Evolutionary conservation across 2,888 invertebrate species (phyloP).

Genomic region (Leucoptera coffeella): DNA sequence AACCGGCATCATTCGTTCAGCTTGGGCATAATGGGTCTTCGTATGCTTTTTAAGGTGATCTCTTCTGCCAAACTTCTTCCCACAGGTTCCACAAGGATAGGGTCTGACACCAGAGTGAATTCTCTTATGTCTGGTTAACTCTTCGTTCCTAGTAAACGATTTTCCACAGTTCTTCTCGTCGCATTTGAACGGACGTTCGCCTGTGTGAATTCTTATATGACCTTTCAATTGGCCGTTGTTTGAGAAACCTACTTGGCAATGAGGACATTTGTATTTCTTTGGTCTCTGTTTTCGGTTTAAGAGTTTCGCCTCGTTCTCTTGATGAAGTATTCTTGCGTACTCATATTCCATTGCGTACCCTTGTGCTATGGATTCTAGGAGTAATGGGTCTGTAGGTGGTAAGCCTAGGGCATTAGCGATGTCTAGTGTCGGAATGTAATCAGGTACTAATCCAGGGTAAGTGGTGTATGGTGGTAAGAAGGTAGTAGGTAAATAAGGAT

Average conservation of each 20-base stretch:
- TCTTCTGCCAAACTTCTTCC: constrained; percentile 88
- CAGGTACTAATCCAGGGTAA: constrained; percentile 20
- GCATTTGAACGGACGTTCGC: constrained; percentile 85
- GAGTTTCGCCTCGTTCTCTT: constrained; percentile 64
- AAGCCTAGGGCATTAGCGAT: constrained; percentile 41
- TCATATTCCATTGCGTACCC: constrained; percentile 62
- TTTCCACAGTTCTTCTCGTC: constrained; percentile 81
- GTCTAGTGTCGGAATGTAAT: constrained; percentile 30
- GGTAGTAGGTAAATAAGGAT: constrained; percentile 3
- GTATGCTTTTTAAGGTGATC: constrained; percentile 94
- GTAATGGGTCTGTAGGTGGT: constrained; percentile 34
- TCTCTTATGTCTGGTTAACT: constrained; percentile 83
- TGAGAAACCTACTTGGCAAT: constrained; percentile 87
- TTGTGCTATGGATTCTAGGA: constrained; percentile 44
- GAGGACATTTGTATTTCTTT: constrained; percentile 86
- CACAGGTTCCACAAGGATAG: constrained; percentile 80
- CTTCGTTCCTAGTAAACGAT: constrained; percentile 87
- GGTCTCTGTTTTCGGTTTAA: constrained; percentile 73
- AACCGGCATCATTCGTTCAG: constrained; percentile 56
- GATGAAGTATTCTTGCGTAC: constrained; percentile 62
- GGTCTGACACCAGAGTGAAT: constrained; percentile 85
- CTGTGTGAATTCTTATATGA: constrained; percentile 87
- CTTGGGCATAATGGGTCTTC: constrained; percentile 69
- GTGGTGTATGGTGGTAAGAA: constrained; percentile 4
- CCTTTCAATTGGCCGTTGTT: constrained; percentile 90